phyloP scores from a whole-genome alignment of 2,888 invertebrate species.

The Sphaerophoria rueppellii region DNA sequence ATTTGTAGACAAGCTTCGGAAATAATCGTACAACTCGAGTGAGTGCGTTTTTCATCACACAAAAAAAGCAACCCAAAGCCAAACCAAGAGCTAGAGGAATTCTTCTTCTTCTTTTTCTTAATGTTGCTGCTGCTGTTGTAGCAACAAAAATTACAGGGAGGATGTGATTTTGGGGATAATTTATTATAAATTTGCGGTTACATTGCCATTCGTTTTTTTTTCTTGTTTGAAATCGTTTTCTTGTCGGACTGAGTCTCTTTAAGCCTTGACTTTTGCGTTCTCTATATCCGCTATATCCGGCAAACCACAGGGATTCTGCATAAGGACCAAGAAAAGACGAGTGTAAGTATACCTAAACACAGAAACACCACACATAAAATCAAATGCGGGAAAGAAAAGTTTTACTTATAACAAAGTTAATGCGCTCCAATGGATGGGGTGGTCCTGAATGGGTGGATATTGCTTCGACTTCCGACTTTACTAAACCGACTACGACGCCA shows the following conservation, averaged over 20 bases:
- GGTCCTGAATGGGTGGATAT: conserved; percentile 64
- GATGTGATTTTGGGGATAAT: conserved; percentile 73
- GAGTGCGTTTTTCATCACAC: conserved; percentile 45
- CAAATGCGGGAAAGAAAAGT: conserved; percentile 57
- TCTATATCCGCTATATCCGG: conserved; percentile 50
- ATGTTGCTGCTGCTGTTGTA: conserved; percentile 60
- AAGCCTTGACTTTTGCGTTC: conserved; percentile 51
- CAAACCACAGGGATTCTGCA: conserved; percentile 62
- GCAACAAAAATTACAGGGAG: conserved; percentile 72
- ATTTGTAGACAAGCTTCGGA: conserved; percentile 73
- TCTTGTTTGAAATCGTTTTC: conserved; percentile 17
- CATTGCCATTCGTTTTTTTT: conserved; percentile 43
- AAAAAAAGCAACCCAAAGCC: neutral
- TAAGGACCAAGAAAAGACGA: neutral
- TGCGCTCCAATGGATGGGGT: conserved; percentile 58
- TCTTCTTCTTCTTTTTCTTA: conserved; percentile 6
- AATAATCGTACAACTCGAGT: conserved; percentile 61
- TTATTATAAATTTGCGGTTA: conserved; percentile 73
- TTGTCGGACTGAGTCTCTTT: neutral
- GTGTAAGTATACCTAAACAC: no score
- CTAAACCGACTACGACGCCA: conserved; percentile 5
- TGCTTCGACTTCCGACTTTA: conserved; percentile 3
- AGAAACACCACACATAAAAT: neutral
- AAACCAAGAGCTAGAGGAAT: neutral
- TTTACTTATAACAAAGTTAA: conserved; percentile 68